A percentile compares a stretch with the other conserved stretches of the same genome.
These are phyloP conservation scores for Clunio marinus DNA, from an alignment of 2,888 invertebrate genomes.

Conservation along the genomic window DNA sequence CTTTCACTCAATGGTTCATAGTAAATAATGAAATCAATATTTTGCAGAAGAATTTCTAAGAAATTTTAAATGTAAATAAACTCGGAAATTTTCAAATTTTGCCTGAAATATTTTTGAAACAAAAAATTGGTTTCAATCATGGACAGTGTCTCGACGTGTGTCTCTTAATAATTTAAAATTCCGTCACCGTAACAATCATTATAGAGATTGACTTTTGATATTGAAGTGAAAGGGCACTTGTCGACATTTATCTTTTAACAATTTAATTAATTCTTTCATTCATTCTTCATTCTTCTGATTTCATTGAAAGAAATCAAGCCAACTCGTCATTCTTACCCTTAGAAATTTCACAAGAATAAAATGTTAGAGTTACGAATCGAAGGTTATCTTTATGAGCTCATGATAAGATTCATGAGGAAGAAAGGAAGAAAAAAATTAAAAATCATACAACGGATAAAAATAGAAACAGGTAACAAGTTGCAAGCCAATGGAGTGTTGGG, in stretches of 20 bases:
- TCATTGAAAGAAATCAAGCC: no score
- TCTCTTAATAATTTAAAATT: conserved; percentile 10
- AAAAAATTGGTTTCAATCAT: no score
- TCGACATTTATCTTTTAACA: conserved; percentile 37
- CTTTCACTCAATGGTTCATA: background rate
- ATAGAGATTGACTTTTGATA: background rate
- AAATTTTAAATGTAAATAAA: no score
- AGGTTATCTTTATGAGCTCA: conserved; percentile 12
- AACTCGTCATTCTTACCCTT: no score
- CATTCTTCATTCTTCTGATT: no score
- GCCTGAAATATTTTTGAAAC: no score
- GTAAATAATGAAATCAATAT: conserved; percentile 18
- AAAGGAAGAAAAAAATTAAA: background rate
- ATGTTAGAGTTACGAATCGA: no score
- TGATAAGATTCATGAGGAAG: background rate
- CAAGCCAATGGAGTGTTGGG: no score
- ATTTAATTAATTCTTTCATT: conserved; percentile 27
- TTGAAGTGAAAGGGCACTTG: conserved; percentile 34
- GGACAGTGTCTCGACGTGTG: conserved; percentile 13
- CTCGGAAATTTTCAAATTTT: background rate
- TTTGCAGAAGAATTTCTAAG: background rate
- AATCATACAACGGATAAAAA: no score
- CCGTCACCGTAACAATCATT: background rate
- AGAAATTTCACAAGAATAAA: no score
- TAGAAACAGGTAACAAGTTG: no score